Percentiles rank a stretch among this genome's conserved stretches.
Conservation (phyloP, 2,113 vertebrate genomes). For the Ovis aries region ARS-UI_Ramb_v3.0 NC_056056.1:73490001-73490500, state of each 20-base stretch:
- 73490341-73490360: conserved; percentile 23
- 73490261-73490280: not conserved
- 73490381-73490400: not conserved
- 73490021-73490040: not conserved
- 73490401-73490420: not conserved
- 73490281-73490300: not conserved
- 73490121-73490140: not conserved
- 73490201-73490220: not conserved
- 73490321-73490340: not conserved
- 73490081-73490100: not conserved
- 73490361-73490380: conserved; percentile 6
- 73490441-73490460: not conserved
- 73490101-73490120: not conserved
- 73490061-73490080: not conserved
- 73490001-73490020: not conserved
- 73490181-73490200: not conserved
- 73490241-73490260: not conserved
- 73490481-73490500: not conserved
- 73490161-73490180: not conserved
- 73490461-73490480: not conserved
- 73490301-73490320: not conserved
- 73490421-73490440: not conserved
- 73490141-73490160: not conserved
- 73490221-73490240: not conserved
- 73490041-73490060: not conserved